Evolutionary conservation across 2,888 invertebrate species (phyloP).

Genomic region (Trichopoda pennipes): DNA sequence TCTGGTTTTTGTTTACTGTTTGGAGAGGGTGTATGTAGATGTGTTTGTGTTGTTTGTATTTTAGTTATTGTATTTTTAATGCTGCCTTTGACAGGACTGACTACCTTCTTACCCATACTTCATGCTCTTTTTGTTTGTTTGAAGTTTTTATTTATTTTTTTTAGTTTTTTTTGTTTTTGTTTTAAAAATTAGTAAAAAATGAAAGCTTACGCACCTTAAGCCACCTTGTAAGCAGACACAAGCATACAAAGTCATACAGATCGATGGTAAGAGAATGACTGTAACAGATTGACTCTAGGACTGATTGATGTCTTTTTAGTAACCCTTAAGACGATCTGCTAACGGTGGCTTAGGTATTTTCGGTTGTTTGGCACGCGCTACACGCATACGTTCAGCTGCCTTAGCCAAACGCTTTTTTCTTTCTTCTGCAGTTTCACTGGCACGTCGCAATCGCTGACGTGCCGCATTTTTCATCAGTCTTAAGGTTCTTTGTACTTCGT

Average conservation of each 20-base stretch:
- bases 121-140: slow-evolving; percentile 9
- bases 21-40: slow-evolving; percentile 27
- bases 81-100: slow-evolving; percentile 49
- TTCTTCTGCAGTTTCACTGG: slow-evolving; percentile 80
- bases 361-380: slow-evolving; percentile 79
- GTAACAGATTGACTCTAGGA: slow-evolving; percentile 15
- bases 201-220: slow-evolving; percentile 60
- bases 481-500: slow-evolving; percentile 80
- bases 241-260: slow-evolving; percentile 28
- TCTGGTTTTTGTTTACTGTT: slow-evolving; percentile 15
- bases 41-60: slow-evolving; percentile 45
- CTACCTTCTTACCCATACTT: slow-evolving; percentile 23
- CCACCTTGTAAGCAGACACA: slow-evolving; percentile 38
- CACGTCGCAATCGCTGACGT: slow-evolving; percentile 79
- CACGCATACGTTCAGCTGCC: slow-evolving; percentile 80
- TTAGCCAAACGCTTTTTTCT: slow-evolving; percentile 79
- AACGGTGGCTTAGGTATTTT: slow-evolving; percentile 80
- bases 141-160: slow-evolving; percentile 9
- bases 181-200: slow-evolving; percentile 23
- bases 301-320: slow-evolving; percentile 70
- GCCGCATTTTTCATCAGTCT: slow-evolving; percentile 81
- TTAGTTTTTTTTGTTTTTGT: slow-evolving; percentile 4
- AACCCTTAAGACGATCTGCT: slow-evolving; percentile 80
- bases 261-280: slow-evolving; percentile 29
- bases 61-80: slow-evolving; percentile 36